These are phyloP conservation scores for Meghimatium bilineatum DNA, from an alignment of 2,888 invertebrate species.

Conservation along the genomic window DNA sequence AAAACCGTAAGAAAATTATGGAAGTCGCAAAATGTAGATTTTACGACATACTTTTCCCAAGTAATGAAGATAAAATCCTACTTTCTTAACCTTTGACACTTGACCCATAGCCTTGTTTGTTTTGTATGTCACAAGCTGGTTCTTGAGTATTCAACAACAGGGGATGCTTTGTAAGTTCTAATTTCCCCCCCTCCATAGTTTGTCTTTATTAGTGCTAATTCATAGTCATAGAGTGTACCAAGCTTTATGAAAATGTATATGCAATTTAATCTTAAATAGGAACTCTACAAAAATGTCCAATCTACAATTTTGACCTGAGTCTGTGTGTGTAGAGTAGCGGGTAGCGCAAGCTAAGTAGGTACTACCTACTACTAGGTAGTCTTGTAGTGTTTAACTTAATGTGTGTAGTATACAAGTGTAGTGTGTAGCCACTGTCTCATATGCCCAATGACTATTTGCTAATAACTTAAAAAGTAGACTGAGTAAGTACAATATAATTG, in stretches of 20 bases:
- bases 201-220: background rate
- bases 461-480: too few relatives aligned
- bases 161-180: conserved; percentile 23
- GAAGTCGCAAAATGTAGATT: background rate
- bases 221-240: background rate
- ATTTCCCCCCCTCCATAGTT: background rate
- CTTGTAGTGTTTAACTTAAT: too few relatives aligned
- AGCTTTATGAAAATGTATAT: background rate
- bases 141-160: background rate
- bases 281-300: background rate
- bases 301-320: background rate
- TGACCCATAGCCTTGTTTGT: conserved; percentile 19
- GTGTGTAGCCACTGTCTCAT: too few relatives aligned
- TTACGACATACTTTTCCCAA: conserved; percentile 15
- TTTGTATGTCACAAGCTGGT: conserved; percentile 22
- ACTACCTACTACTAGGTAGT: too few relatives aligned
- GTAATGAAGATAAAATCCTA: background rate
- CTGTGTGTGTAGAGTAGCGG: too few relatives aligned
- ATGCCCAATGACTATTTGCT: too few relatives aligned
- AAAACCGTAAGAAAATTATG: background rate
- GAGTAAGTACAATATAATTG: too few relatives aligned
- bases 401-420: too few relatives aligned
- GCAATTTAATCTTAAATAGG: background rate
- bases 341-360: too few relatives aligned
- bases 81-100: conserved; percentile 7